Evolutionary conservation across 2,797 vertebrate genomes (phyloP), one percentile per base, ranked within the genome.

Genomic region (Pangasius sanitwongsei): DNA sequence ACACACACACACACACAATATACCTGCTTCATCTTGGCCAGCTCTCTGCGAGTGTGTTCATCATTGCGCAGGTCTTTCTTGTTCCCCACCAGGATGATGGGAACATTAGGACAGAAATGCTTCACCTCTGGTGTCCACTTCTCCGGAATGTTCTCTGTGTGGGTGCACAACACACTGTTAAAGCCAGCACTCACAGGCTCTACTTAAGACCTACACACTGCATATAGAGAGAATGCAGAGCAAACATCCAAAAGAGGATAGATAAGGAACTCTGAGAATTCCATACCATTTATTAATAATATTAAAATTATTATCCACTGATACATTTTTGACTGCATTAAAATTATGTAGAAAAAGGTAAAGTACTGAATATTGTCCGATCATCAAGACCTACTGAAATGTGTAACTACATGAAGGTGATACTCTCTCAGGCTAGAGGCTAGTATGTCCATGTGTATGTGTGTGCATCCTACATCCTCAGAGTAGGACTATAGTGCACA

Each of bases 21-120:
- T 63, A 97, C 97, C 97, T 98, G 97, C 90, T 98, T 98, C 97
- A 97, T 97, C 94, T 98, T 98, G 18, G 96, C 97, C 93, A 98
- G 95, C 90, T 98, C 97, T 87, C 96, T 93, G 83, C 97, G 94
- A 0, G 97, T 98, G 67, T 97, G 97, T 69, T 98, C 97, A 0
- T 98, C 97, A 0, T 97, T 97, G 83, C 97, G 92, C 92, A 98
- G 95, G 92, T 98, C 97, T 93, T 98, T 98, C 93, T 98, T 98
- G 89, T 98, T 98, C 31, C 83, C 83, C 65, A 85, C 83, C 65
- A 85, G 65, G 48, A 85, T 85, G 65, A 98, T 98, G 67, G 97
- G 97, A 87, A 98, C 97, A 0, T 97, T 98, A 90, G 97, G 97
- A 88, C 97, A 98, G 93, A 98, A 98, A 91, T 98, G 97, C 92